Evolutionary conservation across 2,797 vertebrate genomes (phyloP).

Genomic region (Tokudaia muenninki): DNA sequence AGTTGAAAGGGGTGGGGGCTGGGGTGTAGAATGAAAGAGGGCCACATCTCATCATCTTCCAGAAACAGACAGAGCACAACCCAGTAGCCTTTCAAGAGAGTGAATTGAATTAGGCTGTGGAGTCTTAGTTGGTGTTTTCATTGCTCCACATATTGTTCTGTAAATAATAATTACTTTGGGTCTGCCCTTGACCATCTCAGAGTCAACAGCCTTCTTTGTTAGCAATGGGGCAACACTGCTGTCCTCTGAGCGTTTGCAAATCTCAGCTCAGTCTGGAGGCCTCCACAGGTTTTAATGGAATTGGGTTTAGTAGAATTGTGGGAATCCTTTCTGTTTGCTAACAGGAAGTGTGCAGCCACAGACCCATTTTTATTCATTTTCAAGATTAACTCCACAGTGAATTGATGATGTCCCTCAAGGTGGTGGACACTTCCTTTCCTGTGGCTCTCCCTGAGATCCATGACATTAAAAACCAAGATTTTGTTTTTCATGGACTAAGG

Average conservation of each 20-base stretch:
- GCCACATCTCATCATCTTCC: slow-evolving; percentile 60
- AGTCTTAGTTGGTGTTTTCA: neutral
- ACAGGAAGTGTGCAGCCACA: neutral
- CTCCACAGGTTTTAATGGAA: neutral
- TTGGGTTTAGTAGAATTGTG: neutral
- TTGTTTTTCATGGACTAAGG: slow-evolving; percentile 24
- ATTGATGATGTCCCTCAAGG: neutral
- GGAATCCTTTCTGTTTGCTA: neutral
- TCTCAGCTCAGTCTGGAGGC: neutral
- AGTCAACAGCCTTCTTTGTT: slow-evolving; percentile 5
- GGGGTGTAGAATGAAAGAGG: neutral
- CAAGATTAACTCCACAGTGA: neutral
- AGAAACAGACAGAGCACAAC: neutral
- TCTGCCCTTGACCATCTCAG: neutral
- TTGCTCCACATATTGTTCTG: neutral
- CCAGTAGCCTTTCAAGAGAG: slow-evolving; percentile 55
- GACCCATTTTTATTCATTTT: neutral
- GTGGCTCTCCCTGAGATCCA: slow-evolving; percentile 27
- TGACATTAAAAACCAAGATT: neutral
- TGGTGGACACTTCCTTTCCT: slow-evolving; percentile 4
- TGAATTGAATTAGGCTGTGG: slow-evolving; percentile 48
- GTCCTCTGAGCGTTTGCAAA: neutral
- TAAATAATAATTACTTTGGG: neutral
- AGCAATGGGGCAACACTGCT: neutral
- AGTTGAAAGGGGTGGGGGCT: neutral